These are phyloP conservation scores for Hyperoodon ampullatus DNA, from an alignment of 2,113 vertebrate genomes.

Conservation along the genomic window DNA sequence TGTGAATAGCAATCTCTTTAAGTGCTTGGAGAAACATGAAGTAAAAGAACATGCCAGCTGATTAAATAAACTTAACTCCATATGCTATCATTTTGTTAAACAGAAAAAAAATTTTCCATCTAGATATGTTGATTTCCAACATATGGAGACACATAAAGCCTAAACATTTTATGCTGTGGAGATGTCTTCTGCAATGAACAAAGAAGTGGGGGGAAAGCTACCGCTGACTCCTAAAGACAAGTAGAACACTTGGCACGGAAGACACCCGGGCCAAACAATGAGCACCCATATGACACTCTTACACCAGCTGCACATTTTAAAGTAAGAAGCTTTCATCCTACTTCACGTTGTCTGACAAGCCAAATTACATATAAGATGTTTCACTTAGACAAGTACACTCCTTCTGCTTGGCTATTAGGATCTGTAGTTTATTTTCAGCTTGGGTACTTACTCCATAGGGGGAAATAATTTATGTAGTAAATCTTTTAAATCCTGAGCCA, in stretches of 20 bases:
- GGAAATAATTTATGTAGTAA: constrained; percentile 41
- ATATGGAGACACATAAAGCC: constrained; percentile 14
- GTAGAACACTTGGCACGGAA: not conserved
- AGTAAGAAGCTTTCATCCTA: constrained; percentile 46
- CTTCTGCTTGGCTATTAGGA: constrained; percentile 34
- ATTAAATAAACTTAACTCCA: constrained; percentile 44
- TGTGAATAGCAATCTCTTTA: not conserved
- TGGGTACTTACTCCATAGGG: constrained; percentile 22
- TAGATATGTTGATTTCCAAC: constrained; percentile 35
- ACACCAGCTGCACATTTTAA: constrained; percentile 47
- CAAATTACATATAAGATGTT: constrained; percentile 68
- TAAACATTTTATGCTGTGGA: not conserved
- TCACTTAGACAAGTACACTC: constrained; percentile 32
- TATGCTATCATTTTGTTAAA: not conserved
- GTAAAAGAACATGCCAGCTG: not conserved
- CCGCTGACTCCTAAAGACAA: constrained; percentile 19
- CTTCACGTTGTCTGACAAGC: constrained; percentile 44
- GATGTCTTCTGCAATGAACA: constrained; percentile 8
- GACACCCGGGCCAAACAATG: not conserved
- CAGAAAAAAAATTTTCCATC: not conserved
- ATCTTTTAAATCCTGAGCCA: not conserved
- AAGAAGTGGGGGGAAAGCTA: not conserved
- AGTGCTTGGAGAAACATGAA: not conserved
- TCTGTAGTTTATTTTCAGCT: constrained; percentile 58
- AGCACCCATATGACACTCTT: not conserved